Evolutionary conservation across 2,797 vertebrate genomes (phyloP), one percentile per base, ranked within the genome.

Genomic region (Antennarius maculatus): DNA sequence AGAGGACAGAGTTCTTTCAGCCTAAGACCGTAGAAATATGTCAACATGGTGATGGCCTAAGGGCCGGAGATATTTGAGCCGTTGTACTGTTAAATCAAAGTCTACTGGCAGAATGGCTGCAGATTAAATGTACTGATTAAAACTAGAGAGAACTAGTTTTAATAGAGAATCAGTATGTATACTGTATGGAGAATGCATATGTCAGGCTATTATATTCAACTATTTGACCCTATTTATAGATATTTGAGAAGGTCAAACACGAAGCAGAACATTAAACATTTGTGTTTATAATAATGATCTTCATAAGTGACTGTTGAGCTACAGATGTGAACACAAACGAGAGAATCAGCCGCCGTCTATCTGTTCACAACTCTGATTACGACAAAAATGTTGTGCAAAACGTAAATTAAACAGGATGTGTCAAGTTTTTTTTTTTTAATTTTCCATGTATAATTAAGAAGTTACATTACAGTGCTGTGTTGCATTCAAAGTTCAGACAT

Each of bases 1-100:
- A 63, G 74, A 81, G 58, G 70, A 84, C 74, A 54, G 70, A 74
- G 81, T 66, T 77, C 80, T 86, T 76, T 70, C 74, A 86, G 78
- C 75, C 68, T 73, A 9, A 80, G 74, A 70, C 71, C 58, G 66
- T 57, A 79, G 71, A 86, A 77, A 74, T 60, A 81, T 84, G 79
- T 86, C 82, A 75, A 72, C 86, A 72, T 42, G 69, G 82, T 69
- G 76, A 61, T n/a, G 18, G 78, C 66, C 58, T 69, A 10, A 59
- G 61, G 77, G 63, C 79, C 58, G 60, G 69, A 73, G 73, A 80
- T 71, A 77, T 58, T 16, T 43, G 49, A 27, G 57, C 45, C 23
- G 28, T 61, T 39, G 29, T 56, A 54, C 57, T 51, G 42, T 53
- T 10, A 47, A 67, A 48, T 54, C 48, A 49, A 57, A 46, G 27